phyloP scores from a whole-genome alignment of 2,888 invertebrate genomes.

The Platypus cylindrus region DNA sequence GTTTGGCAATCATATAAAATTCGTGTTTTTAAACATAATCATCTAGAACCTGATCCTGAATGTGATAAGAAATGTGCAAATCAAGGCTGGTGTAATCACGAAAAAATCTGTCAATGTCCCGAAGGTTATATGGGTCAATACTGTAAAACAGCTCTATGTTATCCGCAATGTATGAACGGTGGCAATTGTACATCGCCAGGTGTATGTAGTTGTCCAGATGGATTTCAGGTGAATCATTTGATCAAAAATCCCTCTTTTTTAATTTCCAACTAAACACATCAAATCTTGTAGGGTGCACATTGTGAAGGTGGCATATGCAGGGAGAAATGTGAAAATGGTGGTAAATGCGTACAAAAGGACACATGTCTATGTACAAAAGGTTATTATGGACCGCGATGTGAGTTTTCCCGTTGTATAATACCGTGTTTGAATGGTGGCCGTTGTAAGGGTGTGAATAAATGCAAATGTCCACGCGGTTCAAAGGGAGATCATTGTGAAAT shows the following conservation, averaged over 20 bases:
- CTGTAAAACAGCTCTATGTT: slow-evolving; percentile 79
- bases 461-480: slow-evolving; percentile 74
- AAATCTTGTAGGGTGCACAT: slow-evolving; percentile 74
- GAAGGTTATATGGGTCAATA: slow-evolving; percentile 86
- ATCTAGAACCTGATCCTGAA: slow-evolving; percentile 71
- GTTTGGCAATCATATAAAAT: background rate
- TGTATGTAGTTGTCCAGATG: slow-evolving; percentile 75
- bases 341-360: slow-evolving; percentile 89
- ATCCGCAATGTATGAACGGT: slow-evolving; percentile 86
- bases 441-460: slow-evolving; percentile 80
- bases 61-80: slow-evolving; percentile 79
- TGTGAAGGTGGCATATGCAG: slow-evolving; percentile 52
- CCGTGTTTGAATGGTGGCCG: slow-evolving; percentile 85
- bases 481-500: slow-evolving; percentile 88
- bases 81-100: slow-evolving; percentile 72
- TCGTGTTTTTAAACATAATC: background rate
- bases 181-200: slow-evolving; percentile 86
- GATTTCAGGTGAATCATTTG: slow-evolving; percentile 63
- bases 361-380: slow-evolving; percentile 86
- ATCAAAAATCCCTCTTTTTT: no score
- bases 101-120: slow-evolving; percentile 76
- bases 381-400: slow-evolving; percentile 79
- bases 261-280: no score
- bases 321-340: slow-evolving; percentile 85
- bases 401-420: slow-evolving; percentile 61